These are phyloP conservation scores for Anas bahamensis DNA, from an alignment of 2,797 vertebrate genomes.

Conservation along the genomic window DNA sequence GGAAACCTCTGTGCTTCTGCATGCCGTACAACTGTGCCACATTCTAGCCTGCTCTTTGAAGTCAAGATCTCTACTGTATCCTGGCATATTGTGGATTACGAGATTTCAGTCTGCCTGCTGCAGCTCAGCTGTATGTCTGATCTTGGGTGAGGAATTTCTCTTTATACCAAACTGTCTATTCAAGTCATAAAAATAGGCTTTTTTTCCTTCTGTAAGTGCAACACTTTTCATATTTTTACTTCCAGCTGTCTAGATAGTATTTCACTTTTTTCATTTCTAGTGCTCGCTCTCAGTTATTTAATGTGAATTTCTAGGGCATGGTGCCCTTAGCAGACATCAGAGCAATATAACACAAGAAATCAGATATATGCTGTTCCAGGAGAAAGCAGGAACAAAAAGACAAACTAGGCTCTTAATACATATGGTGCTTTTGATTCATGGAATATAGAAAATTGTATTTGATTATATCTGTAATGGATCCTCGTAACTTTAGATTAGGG, in stretches of 20 bases:
- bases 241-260: conserved; percentile 71
- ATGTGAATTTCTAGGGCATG: conserved; percentile 75
- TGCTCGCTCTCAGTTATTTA: conserved; percentile 65
- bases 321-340: conserved; percentile 74
- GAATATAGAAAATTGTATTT: conserved; percentile 66
- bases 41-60: accelerated
- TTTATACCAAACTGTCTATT: conserved; percentile 60
- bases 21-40: background rate
- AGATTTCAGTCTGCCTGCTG: background rate
- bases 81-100: background rate
- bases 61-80: accelerated
- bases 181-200: conserved; percentile 43
- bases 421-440: conserved; percentile 65
- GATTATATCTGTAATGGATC: conserved; percentile 71
- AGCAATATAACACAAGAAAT: conserved; percentile 64
- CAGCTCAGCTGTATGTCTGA: background rate
- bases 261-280: conserved; percentile 73
- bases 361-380: conserved; percentile 45
- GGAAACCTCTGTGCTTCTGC: accelerated
- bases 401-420: conserved; percentile 48
- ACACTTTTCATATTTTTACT: conserved; percentile 72
- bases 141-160: conserved; percentile 57
- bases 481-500: conserved; percentile 72
- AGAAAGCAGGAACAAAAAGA: conserved; percentile 63
- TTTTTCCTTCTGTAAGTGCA: conserved; percentile 57